phyloP scores from a whole-genome alignment of 1,140 invertebrate species.

The Caenorhabditis remanei region DNA sequence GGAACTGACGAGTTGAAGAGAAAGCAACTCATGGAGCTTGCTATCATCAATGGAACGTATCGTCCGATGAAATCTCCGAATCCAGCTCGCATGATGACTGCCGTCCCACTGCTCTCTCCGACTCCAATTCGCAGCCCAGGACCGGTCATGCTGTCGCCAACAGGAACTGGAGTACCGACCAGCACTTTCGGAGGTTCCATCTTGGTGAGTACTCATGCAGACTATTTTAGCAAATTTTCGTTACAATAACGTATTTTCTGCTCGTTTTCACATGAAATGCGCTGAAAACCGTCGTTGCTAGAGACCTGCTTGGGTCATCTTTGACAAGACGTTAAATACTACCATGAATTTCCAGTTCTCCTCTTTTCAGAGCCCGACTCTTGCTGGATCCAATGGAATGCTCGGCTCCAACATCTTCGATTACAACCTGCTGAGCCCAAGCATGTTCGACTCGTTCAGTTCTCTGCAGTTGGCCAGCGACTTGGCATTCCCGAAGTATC shows the following conservation, averaged over 20 bases:
- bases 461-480: conserved; percentile 5
- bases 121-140: conserved; percentile 38
- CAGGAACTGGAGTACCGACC: background rate
- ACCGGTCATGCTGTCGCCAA: conserved; percentile 6
- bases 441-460: conserved; percentile 45
- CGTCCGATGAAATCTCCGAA: conserved; percentile 74
- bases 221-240: too few species aligned
- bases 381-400: conserved; percentile 4
- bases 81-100: conserved; percentile 43
- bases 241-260: too few species aligned
- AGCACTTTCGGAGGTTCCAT: conserved; percentile 21
- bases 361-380: conserved; percentile 32
- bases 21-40: conserved; percentile 98
- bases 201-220: background rate
- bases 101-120: conserved; percentile 17
- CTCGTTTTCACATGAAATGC: too few species aligned
- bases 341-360: background rate
- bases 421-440: conserved; percentile 11
- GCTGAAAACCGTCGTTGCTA: too few species aligned
- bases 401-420: conserved; percentile 17
- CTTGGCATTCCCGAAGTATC: conserved; percentile 35
- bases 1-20: conserved; percentile 99
- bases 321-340: too few species aligned
- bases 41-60: conserved; percentile 99
- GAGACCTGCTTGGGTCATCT: too few species aligned